Evolutionary conservation across 1,140 invertebrate genomes (phyloP), one percentile per base, ranked within the genome.

Genomic region (Wiebesia pumilae): DNA sequence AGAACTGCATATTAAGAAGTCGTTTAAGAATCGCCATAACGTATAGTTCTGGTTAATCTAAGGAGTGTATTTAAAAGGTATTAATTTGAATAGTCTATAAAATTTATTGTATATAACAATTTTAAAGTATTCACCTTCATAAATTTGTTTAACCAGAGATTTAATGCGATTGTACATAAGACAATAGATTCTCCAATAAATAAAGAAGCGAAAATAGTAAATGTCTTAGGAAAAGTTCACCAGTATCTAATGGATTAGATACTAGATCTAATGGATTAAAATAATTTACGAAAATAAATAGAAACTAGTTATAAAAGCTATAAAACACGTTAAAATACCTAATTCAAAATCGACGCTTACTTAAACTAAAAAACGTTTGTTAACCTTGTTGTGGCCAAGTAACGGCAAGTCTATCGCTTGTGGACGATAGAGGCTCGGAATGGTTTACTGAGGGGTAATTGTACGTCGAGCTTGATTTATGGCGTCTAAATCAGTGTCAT

Each of bases 401-500:
- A 10, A 75, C 21, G 30, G 6, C 30, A 69, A 77, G n/a, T 81
- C 79, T 16, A 81, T 38, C 35, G 58, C 35, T 10, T 3, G 38
- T n/a, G 21, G 40, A 38, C 16, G 1, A 7, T n/a, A 65, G n/a
- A 6, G 35, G n/a, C 30, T 69, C 7, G 27, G 38, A 0, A 27
- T 3, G 38, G 16, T 69, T 2, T 77, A 47, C 43, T 87, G 81
- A 88, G 90, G 89, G 90, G 91, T 93, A 92, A 93, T 93, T 93
- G 91, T 90, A 90, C 90, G 92, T 92, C 91, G 89, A 88, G 88
- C 88, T 89, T 93, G 91, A 93, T 90, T 93, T 92, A 93, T 93
- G 91, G 91, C 91, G 88, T 91, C 90, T 93, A 92, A 92, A 93
- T 92, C 91, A 91, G 90, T 91, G 90, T 91, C 89, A 85, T 87